Evolutionary conservation across 1,140 invertebrate species (phyloP).

Genomic region (Coptotermes formosanus): DNA sequence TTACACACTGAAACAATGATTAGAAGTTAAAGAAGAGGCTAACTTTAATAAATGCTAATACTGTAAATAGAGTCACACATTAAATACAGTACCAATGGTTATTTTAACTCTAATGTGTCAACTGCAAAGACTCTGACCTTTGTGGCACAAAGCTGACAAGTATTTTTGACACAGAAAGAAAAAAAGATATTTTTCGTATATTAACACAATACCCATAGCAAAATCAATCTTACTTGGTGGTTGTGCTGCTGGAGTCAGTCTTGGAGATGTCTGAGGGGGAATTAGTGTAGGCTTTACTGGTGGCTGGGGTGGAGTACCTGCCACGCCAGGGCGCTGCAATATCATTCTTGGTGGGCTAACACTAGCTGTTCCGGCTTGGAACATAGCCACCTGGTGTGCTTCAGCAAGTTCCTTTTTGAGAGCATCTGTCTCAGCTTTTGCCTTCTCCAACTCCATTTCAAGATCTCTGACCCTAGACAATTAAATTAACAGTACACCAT

Average conservation of each 20-base stretch:
- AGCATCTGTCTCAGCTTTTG: conserved; percentile 46
- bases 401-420: conserved; percentile 55
- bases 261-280: conserved; percentile 41
- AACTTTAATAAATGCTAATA: too few species aligned
- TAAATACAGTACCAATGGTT: too few species aligned
- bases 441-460: conserved; percentile 45
- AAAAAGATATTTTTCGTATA: too few species aligned
- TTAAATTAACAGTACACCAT: conserved; percentile 35
- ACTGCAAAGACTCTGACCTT: too few species aligned
- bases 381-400: conserved; percentile 50
- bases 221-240: conserved; percentile 24
- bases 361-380: conserved; percentile 42
- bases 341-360: conserved; percentile 39
- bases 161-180: too few species aligned
- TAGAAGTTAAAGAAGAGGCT: too few species aligned
- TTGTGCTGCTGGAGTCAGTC: conserved; percentile 33
- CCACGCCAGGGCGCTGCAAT: conserved; percentile 36
- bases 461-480: conserved; percentile 43
- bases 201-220: neutral
- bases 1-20: too few species aligned
- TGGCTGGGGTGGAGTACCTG: conserved; percentile 41
- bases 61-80: too few species aligned
- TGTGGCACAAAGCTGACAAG: too few species aligned
- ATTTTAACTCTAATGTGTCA: too few species aligned
- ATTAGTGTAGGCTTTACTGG: conserved; percentile 42